These are phyloP conservation scores for Hylomyscus alleni DNA, from an alignment of 2,797 vertebrate genomes.

Conservation along the genomic window DNA sequence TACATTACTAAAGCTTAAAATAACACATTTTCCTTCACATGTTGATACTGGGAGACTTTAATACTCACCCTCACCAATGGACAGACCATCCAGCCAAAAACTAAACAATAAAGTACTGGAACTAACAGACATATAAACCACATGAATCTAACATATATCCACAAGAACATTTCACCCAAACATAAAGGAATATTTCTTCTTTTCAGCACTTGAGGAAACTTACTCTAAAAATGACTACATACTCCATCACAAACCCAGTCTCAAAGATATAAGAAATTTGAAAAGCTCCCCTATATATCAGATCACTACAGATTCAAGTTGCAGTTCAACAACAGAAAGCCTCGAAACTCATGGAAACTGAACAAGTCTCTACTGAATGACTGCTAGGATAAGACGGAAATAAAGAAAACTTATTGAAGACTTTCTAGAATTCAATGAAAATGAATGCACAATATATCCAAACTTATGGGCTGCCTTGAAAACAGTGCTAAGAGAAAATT, in stretches of 20 bases:
- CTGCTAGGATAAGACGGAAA: background rate
- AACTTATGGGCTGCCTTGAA: background rate
- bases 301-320: background rate
- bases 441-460: background rate
- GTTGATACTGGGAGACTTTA: background rate
- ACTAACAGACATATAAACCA: background rate
- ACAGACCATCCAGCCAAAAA: background rate
- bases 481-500: background rate
- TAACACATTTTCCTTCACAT: background rate
- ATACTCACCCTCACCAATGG: background rate
- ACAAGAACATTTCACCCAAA: background rate
- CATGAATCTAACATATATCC: background rate
- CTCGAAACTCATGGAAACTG: background rate
- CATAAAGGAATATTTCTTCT: background rate
- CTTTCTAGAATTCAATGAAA: background rate
- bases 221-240: background rate
- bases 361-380: background rate
- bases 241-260: background rate
- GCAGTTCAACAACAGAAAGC: background rate
- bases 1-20: background rate
- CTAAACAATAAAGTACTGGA: background rate
- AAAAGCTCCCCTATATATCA: background rate
- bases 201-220: background rate
- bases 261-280: background rate
- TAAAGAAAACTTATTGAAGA: background rate